phyloP scores from a whole-genome alignment of 2,113 vertebrate genomes.

The Lophochroa leadbeateri region DNA sequence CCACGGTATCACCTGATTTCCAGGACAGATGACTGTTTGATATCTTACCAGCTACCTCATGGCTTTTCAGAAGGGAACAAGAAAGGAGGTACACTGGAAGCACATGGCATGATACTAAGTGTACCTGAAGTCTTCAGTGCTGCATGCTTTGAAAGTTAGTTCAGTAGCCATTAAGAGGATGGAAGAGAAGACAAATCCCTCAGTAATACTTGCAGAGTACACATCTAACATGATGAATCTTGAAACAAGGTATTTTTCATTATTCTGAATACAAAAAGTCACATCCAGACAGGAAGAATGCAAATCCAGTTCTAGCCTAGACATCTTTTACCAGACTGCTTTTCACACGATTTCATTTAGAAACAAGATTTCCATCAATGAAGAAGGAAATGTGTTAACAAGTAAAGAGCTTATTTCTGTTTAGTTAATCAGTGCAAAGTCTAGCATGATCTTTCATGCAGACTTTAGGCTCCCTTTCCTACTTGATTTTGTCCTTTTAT shows the following conservation, averaged over 20 bases:
- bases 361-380: background rate
- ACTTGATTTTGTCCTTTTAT: background rate
- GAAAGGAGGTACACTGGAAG: background rate
- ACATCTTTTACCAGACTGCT: background rate
- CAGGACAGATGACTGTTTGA: background rate
- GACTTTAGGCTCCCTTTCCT: background rate
- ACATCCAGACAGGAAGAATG: background rate
- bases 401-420: background rate
- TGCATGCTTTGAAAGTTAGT: background rate
- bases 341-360: background rate
- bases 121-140: background rate
- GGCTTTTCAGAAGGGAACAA: background rate
- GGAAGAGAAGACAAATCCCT: background rate
- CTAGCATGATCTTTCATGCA: background rate
- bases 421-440: background rate
- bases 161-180: background rate
- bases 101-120: fast-evolving
- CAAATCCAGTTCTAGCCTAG: background rate
- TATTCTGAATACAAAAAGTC: background rate
- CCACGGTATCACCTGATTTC: background rate
- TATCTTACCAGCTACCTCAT: background rate
- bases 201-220: background rate
- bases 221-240: background rate
- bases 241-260: background rate
- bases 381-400: background rate